Conservation (phyloP, 2,888 invertebrate genomes). For the Agrochola circellaris region DNA sequence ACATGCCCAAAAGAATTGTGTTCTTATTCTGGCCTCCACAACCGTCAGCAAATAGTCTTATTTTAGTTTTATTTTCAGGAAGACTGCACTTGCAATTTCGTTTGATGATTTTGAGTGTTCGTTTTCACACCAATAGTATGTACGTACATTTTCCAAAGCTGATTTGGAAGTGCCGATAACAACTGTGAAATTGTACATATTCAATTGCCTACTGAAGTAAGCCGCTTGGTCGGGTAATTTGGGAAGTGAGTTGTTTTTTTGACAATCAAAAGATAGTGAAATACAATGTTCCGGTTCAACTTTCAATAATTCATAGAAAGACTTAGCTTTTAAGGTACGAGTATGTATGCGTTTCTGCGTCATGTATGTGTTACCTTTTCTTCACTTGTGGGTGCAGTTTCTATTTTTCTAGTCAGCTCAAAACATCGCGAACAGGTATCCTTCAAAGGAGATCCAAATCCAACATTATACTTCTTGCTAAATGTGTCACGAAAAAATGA, state of each 20-base stretch:
- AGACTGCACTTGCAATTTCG: constrained; percentile 38
- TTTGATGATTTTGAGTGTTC: constrained; percentile 37
- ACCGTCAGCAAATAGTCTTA: constrained; percentile 12
- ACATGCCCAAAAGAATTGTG: constrained; percentile 15
- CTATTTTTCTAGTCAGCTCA: constrained; percentile 38
- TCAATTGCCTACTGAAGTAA: constrained; percentile 55
- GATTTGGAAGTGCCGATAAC: constrained; percentile 28
- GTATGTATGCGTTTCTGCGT: constrained; percentile 24
- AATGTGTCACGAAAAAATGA: constrained; percentile 36
- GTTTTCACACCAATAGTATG: constrained; percentile 49
- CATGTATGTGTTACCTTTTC: constrained; percentile 14
- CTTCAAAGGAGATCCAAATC: constrained; percentile 47
- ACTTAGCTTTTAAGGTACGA: background rate
- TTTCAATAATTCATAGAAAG: constrained; percentile 3
- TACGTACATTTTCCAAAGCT: constrained; percentile 8
- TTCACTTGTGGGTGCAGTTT: constrained; percentile 31
- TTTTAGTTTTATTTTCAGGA: constrained; percentile 1
- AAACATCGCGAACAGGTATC: constrained; percentile 45
- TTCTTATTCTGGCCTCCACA: constrained; percentile 27
- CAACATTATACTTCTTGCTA: constrained; percentile 51
- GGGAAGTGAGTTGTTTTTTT: constrained; percentile 36
- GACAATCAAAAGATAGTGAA: constrained; percentile 5
- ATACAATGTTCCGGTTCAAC: background rate
- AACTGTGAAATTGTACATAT: constrained; percentile 52
- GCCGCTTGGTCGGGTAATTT: constrained; percentile 57